These are phyloP conservation scores for Pterocles burchelli DNA, from an alignment of 2,113 vertebrate species.

Conservation along the genomic window DNA sequence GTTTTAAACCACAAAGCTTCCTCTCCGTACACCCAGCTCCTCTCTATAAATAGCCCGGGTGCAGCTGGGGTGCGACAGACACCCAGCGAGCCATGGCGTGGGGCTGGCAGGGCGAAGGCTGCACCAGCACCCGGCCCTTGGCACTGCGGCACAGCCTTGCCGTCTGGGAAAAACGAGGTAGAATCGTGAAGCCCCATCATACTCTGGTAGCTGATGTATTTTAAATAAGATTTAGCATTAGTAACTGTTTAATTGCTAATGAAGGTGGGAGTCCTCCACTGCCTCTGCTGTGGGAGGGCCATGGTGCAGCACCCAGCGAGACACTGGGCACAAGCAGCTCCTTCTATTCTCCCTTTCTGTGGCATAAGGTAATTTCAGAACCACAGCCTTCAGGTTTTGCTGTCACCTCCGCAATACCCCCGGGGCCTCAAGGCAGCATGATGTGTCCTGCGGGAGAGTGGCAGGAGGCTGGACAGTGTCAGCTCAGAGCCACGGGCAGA, in stretches of 20 bases:
- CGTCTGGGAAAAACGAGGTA: rapidly evolving
- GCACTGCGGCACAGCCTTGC: rapidly evolving
- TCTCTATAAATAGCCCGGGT: not conserved
- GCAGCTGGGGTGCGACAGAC: rapidly evolving
- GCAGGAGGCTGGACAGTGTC: rapidly evolving
- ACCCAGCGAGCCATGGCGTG: rapidly evolving
- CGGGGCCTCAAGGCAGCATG: rapidly evolving
- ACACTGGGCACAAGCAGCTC: rapidly evolving
- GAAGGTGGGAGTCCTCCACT: not conserved
- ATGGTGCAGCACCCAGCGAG: rapidly evolving
- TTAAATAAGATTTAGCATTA: not conserved
- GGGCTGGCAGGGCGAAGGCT: rapidly evolving
- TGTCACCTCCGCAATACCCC: not conserved
- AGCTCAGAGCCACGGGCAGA: not conserved
- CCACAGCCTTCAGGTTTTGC: rapidly evolving
- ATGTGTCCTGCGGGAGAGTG: not conserved
- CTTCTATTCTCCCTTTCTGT: not conserved
- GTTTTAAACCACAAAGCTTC: not conserved
- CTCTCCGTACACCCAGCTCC: not conserved
- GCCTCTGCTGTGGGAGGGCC: not conserved
- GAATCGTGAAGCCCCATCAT: rapidly evolving
- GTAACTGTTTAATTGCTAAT: not conserved
- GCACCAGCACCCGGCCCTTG: rapidly evolving
- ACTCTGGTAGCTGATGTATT: not conserved
- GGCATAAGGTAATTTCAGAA: not conserved